Conservation (phyloP, 2,113 vertebrate species). For the Pseudopipra pipra region DNA sequence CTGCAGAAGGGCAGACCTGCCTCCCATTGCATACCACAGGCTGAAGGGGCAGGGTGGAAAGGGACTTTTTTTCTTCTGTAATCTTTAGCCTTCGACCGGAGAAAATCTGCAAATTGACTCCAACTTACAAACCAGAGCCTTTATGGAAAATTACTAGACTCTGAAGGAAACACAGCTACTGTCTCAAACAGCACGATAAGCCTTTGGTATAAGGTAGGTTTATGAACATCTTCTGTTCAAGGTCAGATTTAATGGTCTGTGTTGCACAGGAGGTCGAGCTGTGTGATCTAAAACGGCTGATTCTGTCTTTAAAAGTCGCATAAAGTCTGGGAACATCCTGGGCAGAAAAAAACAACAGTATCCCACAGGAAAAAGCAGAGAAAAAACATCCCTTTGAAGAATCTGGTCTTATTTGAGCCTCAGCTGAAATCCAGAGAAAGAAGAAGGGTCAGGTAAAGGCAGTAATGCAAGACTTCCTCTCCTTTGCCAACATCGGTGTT, state of each 20-base stretch:
- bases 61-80: too few relatives aligned
- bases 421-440: neutral
- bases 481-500: neutral
- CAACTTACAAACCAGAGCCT: neutral
- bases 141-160: neutral
- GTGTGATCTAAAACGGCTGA: neutral
- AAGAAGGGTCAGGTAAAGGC: neutral
- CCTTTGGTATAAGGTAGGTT: neutral
- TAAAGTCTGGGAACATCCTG: neutral
- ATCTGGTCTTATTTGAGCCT: neutral
- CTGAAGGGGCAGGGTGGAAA: neutral
- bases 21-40: neutral
- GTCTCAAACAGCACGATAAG: neutral
- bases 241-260: neutral
- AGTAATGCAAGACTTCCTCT: neutral
- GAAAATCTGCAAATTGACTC: neutral
- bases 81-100: neutral
- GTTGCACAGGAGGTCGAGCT: neutral
- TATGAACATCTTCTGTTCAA: neutral
- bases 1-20: neutral
- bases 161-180: neutral
- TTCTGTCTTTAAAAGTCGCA: neutral
- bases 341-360: neutral
- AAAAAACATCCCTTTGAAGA: neutral
- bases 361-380: neutral